A percentile compares a stretch with the other conserved stretches of the same genome.
These are phyloP conservation scores for Monoplex corrugatus DNA, from an alignment of 2,888 invertebrate species.

Conservation along the genomic window DNA sequence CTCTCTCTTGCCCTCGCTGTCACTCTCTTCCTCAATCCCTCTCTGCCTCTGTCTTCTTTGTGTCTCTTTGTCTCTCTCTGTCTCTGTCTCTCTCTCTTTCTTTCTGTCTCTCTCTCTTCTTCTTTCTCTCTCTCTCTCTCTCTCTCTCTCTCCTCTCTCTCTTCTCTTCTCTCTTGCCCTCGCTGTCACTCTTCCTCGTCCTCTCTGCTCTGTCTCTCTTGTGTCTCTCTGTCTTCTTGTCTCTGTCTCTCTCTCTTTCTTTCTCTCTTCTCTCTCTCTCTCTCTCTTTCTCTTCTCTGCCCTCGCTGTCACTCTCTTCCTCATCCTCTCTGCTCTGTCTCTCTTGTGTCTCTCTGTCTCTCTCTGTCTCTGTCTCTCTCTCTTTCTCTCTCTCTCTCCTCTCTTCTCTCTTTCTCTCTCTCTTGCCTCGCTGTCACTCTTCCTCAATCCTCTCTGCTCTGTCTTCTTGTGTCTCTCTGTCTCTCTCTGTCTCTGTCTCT, in stretches of 20 bases:
- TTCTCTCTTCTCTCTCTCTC: not conserved
- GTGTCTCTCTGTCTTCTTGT: not conserved
- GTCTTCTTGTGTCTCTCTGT: not conserved
- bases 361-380: not conserved
- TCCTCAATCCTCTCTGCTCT: too few relatives aligned
- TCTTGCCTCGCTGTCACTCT: not conserved
- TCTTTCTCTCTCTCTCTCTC: constrained; percentile 13
- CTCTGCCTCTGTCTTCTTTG: not conserved
- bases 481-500: not conserved
- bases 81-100: constrained; percentile 6
- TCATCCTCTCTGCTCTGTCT: not conserved
- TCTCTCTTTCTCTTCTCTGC: not conserved
- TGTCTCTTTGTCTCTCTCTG: not conserved
- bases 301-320: not conserved
- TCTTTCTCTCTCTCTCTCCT: not conserved
- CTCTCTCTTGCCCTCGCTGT: not conserved
- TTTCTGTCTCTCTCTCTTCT: not conserved
- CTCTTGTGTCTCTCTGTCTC: not conserved
- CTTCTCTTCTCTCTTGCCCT: not conserved
- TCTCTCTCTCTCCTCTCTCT: not conserved
- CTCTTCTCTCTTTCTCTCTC: not conserved
- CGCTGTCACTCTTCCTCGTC: not conserved
- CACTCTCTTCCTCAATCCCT: not conserved
- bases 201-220: not conserved
- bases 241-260: not conserved